Evolutionary conservation across 2,888 invertebrate genomes (phyloP), one percentile per base, ranked within the genome.

Genomic region (Lasioglossum calceatum): DNA sequence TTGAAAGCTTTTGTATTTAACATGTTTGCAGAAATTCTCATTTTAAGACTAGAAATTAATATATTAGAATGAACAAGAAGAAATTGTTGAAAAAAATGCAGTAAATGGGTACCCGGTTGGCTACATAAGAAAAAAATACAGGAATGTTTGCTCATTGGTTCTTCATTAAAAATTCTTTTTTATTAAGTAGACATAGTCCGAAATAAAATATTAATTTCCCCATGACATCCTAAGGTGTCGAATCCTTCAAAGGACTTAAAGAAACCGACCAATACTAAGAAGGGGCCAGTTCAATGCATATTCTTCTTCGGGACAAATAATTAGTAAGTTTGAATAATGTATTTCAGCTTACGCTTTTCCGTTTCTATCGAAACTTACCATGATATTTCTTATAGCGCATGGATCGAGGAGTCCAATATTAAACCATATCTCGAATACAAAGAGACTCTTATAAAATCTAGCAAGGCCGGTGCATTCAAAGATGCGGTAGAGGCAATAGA

Each of bases 221-320:
- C 42, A 61, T 90, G 88, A 44, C 87, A 88, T 91, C 82, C 72
- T 96, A 93, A 98, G 98, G 97, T 99, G 93, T 97, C 98, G 64
- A 96, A 97, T 91, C 98, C 98, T 19, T 97, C 97, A 75, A 96
- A 97, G 82, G 97, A 98, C 93, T 96, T 97, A 92, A 97, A 98
- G 94, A 97, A 97, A 94, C 97, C 97, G 36, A 96, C 97, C 36
- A 97, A 97, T 93, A 88, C 94, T 81, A 98, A 98, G 95, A 97
- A 98, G 90, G 96, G 96, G 82, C 97, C 97, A 86, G 95, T 97
- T 76, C 97, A 98, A 94, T 99, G 98, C 96, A 98, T 99, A 90
- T 99, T 97, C 96, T 99, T 99, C 96, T 99, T 98, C 95, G 99
- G 99, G 82, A 97, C 98, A n/a, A 98, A 98, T 93, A 98, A 99